Evolutionary conservation across 1,140 invertebrate species (phyloP), one percentile per base, ranked within the genome.

Genomic region (Euura saliciscinereae): DNA sequence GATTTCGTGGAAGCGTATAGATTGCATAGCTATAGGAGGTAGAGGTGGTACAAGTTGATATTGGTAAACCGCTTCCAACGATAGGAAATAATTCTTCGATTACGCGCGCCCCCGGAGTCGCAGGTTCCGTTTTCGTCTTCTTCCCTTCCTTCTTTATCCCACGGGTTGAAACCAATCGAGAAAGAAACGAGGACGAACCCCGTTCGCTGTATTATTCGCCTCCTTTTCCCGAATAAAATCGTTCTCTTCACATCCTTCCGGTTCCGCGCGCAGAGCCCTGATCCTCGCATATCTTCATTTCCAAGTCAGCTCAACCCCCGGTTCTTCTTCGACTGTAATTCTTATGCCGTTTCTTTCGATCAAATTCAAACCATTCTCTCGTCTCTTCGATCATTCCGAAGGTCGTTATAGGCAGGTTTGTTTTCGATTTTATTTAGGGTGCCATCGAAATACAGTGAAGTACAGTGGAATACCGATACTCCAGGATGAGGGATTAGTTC

Each of bases 11-110:
- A 59, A 4, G 1, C 28, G 28, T 28, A 28, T 28, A 28, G 28
- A 28, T 28, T 28, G 28, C 28, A 28, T 28, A 28, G 28, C 28
- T 28, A 59, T 59, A 8, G 51, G 8, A 5, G 10, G 10, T 59
- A 11, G 8, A 8, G 51, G 51, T 8, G 51, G 51, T 59, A 59
- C 51, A 59, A 59, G 51, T 59, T 59, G 51, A 59, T 59, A 59
- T 59, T 59, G 51, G 51, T 59, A 59, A 59, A 59, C 51, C 51
- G 51, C 51, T 59, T 59, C 13, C 51, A 59, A n/a, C 51, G 51
- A 11, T n/a, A n/a, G 51, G 51, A 59, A 59, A 59, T 59, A 59
- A 59, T 59, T 59, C 51, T 59, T 59, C 51, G 51, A 59, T 59
- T 59, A 59, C 51, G 51, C 51, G 51, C 51, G 51, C 51, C 51